Conservation (phyloP, 2,888 invertebrate genomes). For the Protodeltote pygarga region DNA sequence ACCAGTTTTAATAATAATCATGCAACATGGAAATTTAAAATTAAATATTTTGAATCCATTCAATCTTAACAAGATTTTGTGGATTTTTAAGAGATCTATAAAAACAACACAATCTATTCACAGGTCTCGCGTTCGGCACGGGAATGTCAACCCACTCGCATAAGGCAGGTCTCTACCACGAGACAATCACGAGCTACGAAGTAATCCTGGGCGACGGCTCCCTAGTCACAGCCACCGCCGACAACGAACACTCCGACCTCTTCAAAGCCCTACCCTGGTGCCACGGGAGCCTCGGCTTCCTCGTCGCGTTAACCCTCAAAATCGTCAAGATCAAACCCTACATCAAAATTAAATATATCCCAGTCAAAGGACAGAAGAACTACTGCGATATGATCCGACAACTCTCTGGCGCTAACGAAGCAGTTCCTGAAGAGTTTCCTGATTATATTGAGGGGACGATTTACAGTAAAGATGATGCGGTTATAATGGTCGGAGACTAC, state of each 20-base stretch:
- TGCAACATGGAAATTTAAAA: too few relatives aligned
- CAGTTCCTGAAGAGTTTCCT: slow-evolving; percentile 75
- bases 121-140: slow-evolving; percentile 89
- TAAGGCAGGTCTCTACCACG: slow-evolving; percentile 90
- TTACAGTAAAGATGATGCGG: slow-evolving; percentile 88
- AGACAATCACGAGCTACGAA: slow-evolving; percentile 89
- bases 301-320: slow-evolving; percentile 88
- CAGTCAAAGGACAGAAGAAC: slow-evolving; percentile 87
- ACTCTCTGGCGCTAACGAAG: slow-evolving; percentile 86
- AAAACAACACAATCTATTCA: background rate
- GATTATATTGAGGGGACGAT: slow-evolving; percentile 90
- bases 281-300: slow-evolving; percentile 89
- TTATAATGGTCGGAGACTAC: slow-evolving; percentile 89
- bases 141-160: slow-evolving; percentile 93
- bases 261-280: slow-evolving; percentile 89
- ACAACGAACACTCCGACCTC: slow-evolving; percentile 87
- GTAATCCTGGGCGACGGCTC: slow-evolving; percentile 89
- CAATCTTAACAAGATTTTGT: too few relatives aligned
- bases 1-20: too few relatives aligned
- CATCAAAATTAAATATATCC: slow-evolving; percentile 88
- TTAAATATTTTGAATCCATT: too few relatives aligned
- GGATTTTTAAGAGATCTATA: too few relatives aligned
- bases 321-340: slow-evolving; percentile 89
- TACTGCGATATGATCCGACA: slow-evolving; percentile 89
- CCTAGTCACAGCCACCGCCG: slow-evolving; percentile 84